phyloP scores from a whole-genome alignment of 2,113 vertebrate genomes.

The Pelusios castaneus region DNA sequence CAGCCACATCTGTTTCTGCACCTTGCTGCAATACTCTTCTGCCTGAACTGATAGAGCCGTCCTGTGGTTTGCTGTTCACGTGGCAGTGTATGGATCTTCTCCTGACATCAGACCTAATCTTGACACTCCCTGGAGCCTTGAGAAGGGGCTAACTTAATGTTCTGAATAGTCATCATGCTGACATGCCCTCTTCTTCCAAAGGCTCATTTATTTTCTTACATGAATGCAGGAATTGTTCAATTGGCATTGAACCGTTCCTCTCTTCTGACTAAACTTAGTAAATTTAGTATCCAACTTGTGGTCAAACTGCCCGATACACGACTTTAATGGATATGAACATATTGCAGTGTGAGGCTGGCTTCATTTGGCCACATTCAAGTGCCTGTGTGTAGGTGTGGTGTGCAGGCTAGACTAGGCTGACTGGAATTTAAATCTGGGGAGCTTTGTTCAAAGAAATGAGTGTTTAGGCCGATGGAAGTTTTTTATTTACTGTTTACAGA shows the following conservation, averaged over 20 bases:
- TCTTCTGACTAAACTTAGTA: neutral
- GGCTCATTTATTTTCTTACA: no score
- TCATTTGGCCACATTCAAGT: neutral
- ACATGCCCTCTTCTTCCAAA: neutral
- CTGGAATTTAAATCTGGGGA: no score
- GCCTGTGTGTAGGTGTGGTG: neutral
- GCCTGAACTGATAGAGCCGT: neutral
- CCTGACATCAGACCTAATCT: neutral
- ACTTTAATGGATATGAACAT: neutral
- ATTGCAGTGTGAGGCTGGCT: neutral
- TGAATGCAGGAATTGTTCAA: neutral
- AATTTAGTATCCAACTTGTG: neutral
- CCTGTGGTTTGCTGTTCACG: neutral
- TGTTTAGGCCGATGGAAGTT: neutral
- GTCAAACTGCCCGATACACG: neutral
- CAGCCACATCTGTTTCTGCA: neutral
- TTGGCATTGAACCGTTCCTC: neutral
- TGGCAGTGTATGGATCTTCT: neutral
- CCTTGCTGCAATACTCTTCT: neutral
- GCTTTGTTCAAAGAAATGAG: no score
- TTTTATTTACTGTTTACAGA: neutral
- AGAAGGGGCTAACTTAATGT: neutral
- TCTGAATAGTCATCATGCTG: neutral
- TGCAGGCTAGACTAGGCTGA: neutral
- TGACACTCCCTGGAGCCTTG: neutral